phyloP scores from a whole-genome alignment of 2,113 vertebrate genomes.

The Catharus fuscescens region DNA sequence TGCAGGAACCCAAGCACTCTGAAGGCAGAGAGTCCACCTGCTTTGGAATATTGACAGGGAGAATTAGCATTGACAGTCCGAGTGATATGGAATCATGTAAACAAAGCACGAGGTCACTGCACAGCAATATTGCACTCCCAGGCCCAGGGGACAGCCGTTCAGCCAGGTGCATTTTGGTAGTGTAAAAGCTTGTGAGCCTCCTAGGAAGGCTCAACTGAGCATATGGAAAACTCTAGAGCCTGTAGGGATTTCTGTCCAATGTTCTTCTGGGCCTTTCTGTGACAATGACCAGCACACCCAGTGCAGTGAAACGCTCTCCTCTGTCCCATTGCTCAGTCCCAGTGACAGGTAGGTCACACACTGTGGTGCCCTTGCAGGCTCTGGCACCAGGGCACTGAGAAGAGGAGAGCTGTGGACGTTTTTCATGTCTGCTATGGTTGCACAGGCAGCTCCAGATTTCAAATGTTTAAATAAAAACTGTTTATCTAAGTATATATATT shows the following conservation, averaged over 20 bases:
- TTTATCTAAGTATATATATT: conserved; percentile 40
- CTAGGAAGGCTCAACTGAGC: neutral
- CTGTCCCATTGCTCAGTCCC: neutral
- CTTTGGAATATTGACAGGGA: neutral
- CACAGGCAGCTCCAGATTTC: conserved; percentile 38
- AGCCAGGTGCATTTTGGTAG: conserved; percentile 5
- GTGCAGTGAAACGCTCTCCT: conserved; percentile 20
- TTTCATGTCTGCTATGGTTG: conserved; percentile 1
- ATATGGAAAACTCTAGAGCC: neutral
- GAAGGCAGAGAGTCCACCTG: neutral
- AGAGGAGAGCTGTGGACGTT: conserved; percentile 3
- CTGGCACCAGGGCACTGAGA: neutral
- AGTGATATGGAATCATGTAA: neutral
- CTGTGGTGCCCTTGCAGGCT: neutral
- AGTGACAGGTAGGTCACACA: neutral
- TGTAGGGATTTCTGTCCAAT: neutral
- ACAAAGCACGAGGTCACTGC: neutral
- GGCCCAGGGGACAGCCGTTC: conserved; percentile 1
- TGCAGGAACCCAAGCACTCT: neutral
- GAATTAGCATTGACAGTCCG: neutral
- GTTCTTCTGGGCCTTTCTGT: conserved; percentile 6
- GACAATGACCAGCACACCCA: conserved; percentile 35
- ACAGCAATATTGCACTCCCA: conserved; percentile 44
- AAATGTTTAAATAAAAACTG: conserved; percentile 65
- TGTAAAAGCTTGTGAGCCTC: neutral